These are phyloP conservation scores for Ptychochromis oligacanthus DNA, from an alignment of 2,113 vertebrate species.

Conservation along the genomic window DNA sequence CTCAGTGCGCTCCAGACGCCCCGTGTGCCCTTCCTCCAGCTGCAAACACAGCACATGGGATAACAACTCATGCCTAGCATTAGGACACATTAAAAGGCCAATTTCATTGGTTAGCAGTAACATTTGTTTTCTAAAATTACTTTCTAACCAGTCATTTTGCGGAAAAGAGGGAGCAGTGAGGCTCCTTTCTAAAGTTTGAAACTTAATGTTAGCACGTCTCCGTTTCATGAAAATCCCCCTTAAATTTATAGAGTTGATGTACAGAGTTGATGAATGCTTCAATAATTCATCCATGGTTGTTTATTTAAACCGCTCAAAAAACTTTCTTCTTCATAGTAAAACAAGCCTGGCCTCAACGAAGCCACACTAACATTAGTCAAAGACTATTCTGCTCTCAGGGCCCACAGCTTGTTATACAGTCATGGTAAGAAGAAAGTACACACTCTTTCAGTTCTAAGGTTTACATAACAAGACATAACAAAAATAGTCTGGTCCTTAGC, in stretches of 20 bases:
- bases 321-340: neutral
- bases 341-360: neutral
- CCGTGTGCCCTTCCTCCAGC: constrained; percentile 95
- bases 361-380: neutral
- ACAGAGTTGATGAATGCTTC: neutral
- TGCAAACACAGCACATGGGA: constrained; percentile 57
- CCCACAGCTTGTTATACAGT: neutral
- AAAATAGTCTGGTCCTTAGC: too few species aligned
- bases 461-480: too few species aligned
- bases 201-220: neutral
- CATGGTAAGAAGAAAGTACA: too few species aligned
- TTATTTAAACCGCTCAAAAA: neutral
- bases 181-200: neutral
- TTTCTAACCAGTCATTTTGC: neutral
- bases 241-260: neutral
- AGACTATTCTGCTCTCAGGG: neutral
- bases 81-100: neutral
- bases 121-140: neutral
- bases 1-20: constrained; percentile 96
- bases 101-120: neutral
- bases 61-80: neutral
- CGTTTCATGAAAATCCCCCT: neutral
- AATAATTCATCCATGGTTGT: neutral
- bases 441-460: too few species aligned
- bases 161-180: neutral